phyloP scores from a whole-genome alignment of 2,888 invertebrate genomes.

The Oeneis ivallda region DNA sequence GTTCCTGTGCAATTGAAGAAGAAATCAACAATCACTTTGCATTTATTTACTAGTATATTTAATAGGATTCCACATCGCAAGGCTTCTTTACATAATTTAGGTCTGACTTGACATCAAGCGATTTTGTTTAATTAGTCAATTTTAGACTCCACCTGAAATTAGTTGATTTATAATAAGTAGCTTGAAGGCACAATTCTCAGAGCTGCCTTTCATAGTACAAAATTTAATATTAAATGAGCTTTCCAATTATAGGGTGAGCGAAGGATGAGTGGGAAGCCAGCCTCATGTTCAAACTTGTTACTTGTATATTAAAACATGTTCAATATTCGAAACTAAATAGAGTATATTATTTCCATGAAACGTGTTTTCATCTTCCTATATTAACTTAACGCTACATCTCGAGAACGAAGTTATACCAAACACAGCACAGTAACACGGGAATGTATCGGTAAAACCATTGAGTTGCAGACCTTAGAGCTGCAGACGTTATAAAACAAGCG shows the following conservation, averaged over 20 bases:
- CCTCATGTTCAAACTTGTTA: neutral
- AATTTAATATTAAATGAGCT: neutral
- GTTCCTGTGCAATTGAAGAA: no score
- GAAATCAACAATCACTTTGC: no score
- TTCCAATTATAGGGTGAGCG: neutral
- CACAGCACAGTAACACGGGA: slow-evolving; percentile 19
- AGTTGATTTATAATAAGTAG: no score
- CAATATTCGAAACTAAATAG: slow-evolving; percentile 11
- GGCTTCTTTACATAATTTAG: no score
- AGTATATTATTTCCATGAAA: slow-evolving; percentile 7
- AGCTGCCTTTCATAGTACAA: neutral
- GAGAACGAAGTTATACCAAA: slow-evolving; percentile 19
- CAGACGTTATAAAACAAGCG: no score
- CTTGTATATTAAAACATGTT: neutral
- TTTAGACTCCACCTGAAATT: no score
- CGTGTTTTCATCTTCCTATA: neutral
- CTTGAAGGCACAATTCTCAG: no score
- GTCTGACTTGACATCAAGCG: neutral
- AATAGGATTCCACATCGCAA: no score
- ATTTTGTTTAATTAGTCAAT: no score
- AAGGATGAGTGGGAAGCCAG: neutral
- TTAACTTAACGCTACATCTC: slow-evolving; percentile 14
- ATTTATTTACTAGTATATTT: no score
- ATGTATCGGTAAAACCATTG: slow-evolving; percentile 20
- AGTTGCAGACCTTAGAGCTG: neutral